Conservation (phyloP, 1,140 invertebrate species). For the Drosophila sucinea region DNA sequence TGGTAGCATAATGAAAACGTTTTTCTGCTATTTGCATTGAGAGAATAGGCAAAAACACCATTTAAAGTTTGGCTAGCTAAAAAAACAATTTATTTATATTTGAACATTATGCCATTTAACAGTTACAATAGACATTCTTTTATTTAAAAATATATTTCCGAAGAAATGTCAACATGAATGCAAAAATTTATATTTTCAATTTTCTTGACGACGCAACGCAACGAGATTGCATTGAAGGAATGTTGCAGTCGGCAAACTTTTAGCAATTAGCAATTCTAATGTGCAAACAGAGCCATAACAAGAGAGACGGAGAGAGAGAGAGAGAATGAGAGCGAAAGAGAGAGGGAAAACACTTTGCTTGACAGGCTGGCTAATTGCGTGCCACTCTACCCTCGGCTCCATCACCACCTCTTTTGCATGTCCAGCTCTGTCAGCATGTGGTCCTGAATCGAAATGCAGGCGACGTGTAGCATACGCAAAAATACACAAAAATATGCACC, state of each 20-base stretch:
- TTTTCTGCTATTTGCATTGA: neutral
- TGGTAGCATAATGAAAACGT: neutral
- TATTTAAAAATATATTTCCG: conserved; percentile 40
- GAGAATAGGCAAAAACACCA: neutral
- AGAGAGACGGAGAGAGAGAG: neutral
- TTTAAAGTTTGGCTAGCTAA: neutral
- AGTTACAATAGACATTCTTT: conserved; percentile 12
- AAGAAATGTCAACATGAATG: conserved; percentile 53
- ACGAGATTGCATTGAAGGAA: conserved; percentile 65
- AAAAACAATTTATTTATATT: neutral
- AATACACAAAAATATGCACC: conserved; percentile 61
- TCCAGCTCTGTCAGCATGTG: conserved; percentile 35
- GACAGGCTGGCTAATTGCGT: conserved; percentile 77
- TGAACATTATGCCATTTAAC: neutral
- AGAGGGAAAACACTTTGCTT: conserved; percentile 65
- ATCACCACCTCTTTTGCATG: neutral
- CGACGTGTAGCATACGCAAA: conserved; percentile 44
- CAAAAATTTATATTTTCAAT: conserved; percentile 48
- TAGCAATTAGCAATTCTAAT: conserved; percentile 79
- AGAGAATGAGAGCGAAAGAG: neutral
- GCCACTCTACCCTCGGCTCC: conserved; percentile 41
- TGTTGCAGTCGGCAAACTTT: conserved; percentile 68
- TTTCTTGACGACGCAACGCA: conserved; percentile 45
- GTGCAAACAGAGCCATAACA: conserved; percentile 42
- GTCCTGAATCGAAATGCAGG: conserved; percentile 30